A percentile compares a stretch with the other conserved stretches of the same genome.
These are phyloP conservation scores for Bradysia coprophila DNA, from an alignment of 1,140 invertebrate genomes.

Conservation along the genomic window DNA sequence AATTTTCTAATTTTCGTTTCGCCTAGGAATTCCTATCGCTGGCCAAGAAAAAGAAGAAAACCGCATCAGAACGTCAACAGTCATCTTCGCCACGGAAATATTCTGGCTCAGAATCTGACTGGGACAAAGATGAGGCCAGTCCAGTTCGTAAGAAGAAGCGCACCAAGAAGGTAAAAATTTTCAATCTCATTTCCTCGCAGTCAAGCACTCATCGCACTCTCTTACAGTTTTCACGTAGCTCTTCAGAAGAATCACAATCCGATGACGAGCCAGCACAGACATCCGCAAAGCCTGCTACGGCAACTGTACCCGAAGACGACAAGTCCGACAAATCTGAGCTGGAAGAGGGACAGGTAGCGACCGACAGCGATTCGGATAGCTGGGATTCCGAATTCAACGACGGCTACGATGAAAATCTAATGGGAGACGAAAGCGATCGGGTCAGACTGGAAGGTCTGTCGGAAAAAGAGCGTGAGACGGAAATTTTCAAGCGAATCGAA, in stretches of 20 bases:
- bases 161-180: slow-evolving; percentile 32
- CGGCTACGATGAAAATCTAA: slow-evolving; percentile 85
- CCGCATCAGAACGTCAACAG: slow-evolving; percentile 19
- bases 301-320: background rate
- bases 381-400: slow-evolving; percentile 34
- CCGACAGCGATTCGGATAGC: slow-evolving; percentile 19
- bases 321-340: slow-evolving; percentile 1
- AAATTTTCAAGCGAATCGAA: slow-evolving; percentile 92
- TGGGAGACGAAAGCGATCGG: slow-evolving; percentile 92
- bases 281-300: slow-evolving; percentile 2
- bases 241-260: slow-evolving; percentile 28
- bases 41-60: slow-evolving; percentile 67
- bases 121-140: slow-evolving; percentile 26
- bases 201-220: background rate
- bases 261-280: slow-evolving; percentile 6
- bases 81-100: slow-evolving; percentile 21
- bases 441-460: slow-evolving; percentile 78
- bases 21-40: slow-evolving; percentile 73
- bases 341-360: slow-evolving; percentile 9
- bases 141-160: slow-evolving; percentile 41
- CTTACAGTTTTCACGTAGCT: slow-evolving; percentile 16
- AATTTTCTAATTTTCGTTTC: slow-evolving; percentile 18
- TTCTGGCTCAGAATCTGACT: slow-evolving; percentile 29
- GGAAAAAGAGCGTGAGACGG: slow-evolving; percentile 92
- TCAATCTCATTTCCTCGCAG: slow-evolving; percentile 17